These are phyloP conservation scores for Zaprionus taronus DNA, from an alignment of 1,140 invertebrate genomes.

Conservation along the genomic window DNA sequence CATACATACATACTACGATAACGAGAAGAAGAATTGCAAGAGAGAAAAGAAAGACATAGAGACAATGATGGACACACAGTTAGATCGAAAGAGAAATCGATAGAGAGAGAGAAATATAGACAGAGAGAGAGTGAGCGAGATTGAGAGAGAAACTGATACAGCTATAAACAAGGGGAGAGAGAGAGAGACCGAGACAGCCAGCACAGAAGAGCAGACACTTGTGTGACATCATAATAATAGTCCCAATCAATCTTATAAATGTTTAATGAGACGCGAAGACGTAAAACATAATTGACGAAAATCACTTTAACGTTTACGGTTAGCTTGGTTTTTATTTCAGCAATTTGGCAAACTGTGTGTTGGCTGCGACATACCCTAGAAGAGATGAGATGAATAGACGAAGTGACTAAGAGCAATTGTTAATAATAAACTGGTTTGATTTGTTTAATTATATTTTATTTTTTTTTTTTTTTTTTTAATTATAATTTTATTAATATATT, in stretches of 20 bases:
- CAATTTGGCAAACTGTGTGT: not conserved
- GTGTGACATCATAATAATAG: conserved; percentile 62
- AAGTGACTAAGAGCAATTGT: not conserved
- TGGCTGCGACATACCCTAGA: conserved; percentile 21
- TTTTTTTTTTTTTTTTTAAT: no score
- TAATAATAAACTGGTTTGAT: no score
- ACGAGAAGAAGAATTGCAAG: no score
- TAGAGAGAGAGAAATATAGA: not conserved
- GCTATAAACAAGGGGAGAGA: not conserved
- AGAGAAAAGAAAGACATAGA: not conserved
- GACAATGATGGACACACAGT: not conserved
- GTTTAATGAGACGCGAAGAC: conserved; percentile 65
- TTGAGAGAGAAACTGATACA: not conserved
- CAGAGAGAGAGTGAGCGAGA: not conserved
- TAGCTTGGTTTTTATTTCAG: not conserved
- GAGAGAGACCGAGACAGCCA: not conserved
- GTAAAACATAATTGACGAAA: conserved; percentile 69
- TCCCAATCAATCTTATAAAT: conserved; percentile 70
- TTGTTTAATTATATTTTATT: no score
- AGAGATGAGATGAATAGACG: not conserved
- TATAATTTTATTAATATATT: no score
- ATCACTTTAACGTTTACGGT: conserved; percentile 50
- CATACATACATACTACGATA: no score
- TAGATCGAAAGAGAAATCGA: conserved; percentile 9
- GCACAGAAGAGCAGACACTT: conserved; percentile 20